A percentile compares a stretch with the other conserved stretches of the same genome.
phyloP scores from a whole-genome alignment of 1,140 invertebrate species.

The Atopsyche davidsoni region DNA sequence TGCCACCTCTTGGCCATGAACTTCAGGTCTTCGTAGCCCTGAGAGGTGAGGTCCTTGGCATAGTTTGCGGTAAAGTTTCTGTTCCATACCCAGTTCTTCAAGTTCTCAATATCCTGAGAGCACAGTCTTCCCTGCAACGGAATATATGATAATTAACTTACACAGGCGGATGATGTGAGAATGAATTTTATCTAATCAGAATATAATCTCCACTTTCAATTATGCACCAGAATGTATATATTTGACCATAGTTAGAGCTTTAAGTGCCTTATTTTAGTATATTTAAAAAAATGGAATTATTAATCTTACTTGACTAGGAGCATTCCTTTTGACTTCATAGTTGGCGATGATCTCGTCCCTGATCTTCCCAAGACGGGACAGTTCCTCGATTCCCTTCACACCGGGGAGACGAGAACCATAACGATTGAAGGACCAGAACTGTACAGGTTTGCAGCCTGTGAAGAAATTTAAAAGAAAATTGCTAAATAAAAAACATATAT shows the following conservation, averaged over 20 bases:
- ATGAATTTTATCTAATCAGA: too few relatives aligned
- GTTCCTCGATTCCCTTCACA: slow-evolving; percentile 43
- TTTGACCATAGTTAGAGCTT: too few relatives aligned
- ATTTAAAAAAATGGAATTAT: slow-evolving; percentile 2
- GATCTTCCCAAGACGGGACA: slow-evolving; percentile 48
- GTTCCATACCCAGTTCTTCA: slow-evolving; percentile 56
- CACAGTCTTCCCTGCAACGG: slow-evolving; percentile 48
- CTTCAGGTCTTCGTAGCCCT: slow-evolving; percentile 55
- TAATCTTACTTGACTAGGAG: slow-evolving; percentile 24
- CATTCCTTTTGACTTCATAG: slow-evolving; percentile 41
- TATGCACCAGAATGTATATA: too few relatives aligned
- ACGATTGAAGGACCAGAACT: slow-evolving; percentile 58
- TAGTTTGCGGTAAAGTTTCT: slow-evolving; percentile 49
- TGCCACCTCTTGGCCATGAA: slow-evolving; percentile 55
- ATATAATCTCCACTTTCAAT: too few relatives aligned
- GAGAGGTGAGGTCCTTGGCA: slow-evolving; percentile 50
- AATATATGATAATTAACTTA: not conserved
- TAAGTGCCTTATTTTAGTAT: too few relatives aligned
- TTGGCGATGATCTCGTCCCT: slow-evolving; percentile 53
- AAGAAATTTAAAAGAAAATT: too few relatives aligned
- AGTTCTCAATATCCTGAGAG: slow-evolving; percentile 48
- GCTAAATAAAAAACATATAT: too few relatives aligned
- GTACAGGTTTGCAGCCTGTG: slow-evolving; percentile 55
- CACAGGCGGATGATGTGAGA: not conserved
- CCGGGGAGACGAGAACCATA: slow-evolving; percentile 59